phyloP scores from a whole-genome alignment of 2,113 vertebrate genomes.

The Microcebus jonahi region DNA sequence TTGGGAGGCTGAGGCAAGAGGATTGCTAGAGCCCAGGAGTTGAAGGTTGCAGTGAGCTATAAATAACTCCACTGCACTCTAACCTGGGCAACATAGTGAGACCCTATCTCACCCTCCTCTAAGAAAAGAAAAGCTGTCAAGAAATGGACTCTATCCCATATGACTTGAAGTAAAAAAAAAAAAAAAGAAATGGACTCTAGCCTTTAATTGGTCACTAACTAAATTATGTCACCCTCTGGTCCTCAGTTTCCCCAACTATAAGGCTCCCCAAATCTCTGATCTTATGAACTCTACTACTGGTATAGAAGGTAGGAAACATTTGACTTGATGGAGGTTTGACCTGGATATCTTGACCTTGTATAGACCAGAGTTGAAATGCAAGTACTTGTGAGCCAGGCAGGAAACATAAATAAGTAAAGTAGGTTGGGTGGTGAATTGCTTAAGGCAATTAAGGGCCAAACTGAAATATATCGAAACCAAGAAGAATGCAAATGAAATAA shows the following conservation, averaged over 20 bases:
- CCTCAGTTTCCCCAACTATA: not conserved
- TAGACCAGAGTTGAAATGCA: not conserved
- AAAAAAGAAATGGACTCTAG: not conserved
- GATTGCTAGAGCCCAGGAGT: too few relatives aligned
- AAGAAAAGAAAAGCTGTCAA: not conserved
- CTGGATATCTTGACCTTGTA: not conserved
- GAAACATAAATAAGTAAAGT: slow-evolving; percentile 26
- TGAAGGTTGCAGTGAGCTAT: too few relatives aligned
- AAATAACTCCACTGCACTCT: too few relatives aligned
- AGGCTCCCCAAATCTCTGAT: not conserved
- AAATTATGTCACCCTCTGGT: not conserved
- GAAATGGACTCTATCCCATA: not conserved
- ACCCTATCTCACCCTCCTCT: too few relatives aligned
- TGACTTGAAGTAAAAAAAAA: too few relatives aligned
- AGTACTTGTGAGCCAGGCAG: not conserved
- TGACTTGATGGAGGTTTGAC: not conserved
- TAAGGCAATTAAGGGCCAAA: slow-evolving; percentile 21
- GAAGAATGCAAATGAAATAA: slow-evolving; percentile 37
- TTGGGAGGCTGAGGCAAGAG: too few relatives aligned
- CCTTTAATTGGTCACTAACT: not conserved
- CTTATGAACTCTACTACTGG: not conserved
- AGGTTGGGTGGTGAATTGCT: not conserved
- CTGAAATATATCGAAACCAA: not conserved
- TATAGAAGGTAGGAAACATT: not conserved
- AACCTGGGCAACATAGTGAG: too few relatives aligned